Conservation (phyloP, 37 sponge, comb jelly and placozoan species). For the Aplysina aerophoba region DNA sequence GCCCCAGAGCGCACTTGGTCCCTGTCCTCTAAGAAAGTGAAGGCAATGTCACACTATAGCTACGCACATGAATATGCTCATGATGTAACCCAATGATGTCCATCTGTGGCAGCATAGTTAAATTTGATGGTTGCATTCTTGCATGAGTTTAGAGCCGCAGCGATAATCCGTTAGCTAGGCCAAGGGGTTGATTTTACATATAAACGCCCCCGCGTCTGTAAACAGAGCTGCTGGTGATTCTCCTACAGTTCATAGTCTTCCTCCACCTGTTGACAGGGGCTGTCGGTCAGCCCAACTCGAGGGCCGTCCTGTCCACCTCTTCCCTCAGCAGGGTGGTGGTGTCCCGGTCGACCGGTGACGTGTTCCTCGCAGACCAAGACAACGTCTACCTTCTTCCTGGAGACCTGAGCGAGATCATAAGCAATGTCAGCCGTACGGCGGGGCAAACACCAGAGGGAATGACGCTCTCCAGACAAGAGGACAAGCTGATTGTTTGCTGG, state of each 20-base stretch:
- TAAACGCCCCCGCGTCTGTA: too few species aligned
- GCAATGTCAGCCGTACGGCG: neutral
- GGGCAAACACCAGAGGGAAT: slow-evolving; percentile 22
- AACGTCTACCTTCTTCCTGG: slow-evolving; percentile 17
- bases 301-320: neutral
- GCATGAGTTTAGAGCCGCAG: too few species aligned
- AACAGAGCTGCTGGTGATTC: too few species aligned
- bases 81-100: too few species aligned
- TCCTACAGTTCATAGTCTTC: neutral
- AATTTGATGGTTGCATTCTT: too few species aligned
- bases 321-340: slow-evolving; percentile 17
- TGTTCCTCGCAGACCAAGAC: slow-evolving; percentile 18
- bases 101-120: too few species aligned
- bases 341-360: neutral
- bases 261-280: neutral
- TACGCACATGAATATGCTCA: too few species aligned
- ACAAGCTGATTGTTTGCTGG: slow-evolving; percentile 17
- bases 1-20: too few species aligned
- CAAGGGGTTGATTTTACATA: too few species aligned
- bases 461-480: neutral
- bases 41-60: too few species aligned
- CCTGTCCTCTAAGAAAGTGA: too few species aligned
- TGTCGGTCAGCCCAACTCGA: neutral
- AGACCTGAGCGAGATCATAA: slow-evolving; percentile 4
- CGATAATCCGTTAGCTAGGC: too few species aligned